Percentiles rank a stretch among this genome's conserved stretches.
Evolutionary conservation across 2,113 vertebrate genomes (phyloP).

Genomic region (Glaucidium brasilianum): DNA sequence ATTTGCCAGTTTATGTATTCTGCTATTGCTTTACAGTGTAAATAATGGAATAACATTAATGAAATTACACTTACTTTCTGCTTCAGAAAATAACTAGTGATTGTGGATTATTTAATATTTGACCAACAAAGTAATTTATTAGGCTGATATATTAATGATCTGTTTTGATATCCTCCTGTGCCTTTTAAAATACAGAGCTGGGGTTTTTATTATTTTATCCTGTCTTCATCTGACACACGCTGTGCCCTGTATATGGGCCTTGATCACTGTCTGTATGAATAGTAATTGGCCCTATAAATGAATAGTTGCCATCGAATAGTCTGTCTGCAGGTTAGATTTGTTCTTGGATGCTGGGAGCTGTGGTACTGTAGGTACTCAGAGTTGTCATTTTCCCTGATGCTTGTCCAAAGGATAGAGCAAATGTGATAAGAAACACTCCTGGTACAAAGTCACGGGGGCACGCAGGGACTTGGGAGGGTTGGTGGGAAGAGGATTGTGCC

Average conservation of each 20-base stretch:
- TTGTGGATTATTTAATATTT: neutral
- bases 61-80: neutral
- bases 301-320: rapidly evolving
- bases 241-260: neutral
- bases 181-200: neutral
- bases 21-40: neutral
- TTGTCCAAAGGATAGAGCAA: neutral
- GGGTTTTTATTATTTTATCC: neutral
- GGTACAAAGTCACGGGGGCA: neutral
- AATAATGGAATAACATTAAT: neutral
- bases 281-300: no score
- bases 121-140: neutral
- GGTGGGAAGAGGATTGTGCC: neutral
- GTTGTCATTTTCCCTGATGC: neutral
- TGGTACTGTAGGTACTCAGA: neutral
- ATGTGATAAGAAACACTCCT: neutral
- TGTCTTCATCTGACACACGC: neutral
- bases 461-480: neutral
- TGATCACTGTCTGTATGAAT: neutral
- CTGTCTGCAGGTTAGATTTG: neutral
- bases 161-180: neutral
- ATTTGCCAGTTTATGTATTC: neutral
- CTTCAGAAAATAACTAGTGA: neutral
- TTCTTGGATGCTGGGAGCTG: neutral
- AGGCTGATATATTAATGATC: neutral